These are phyloP conservation scores for Cephalophus harveyi DNA, from an alignment of 2,113 vertebrate genomes.

Conservation along the genomic window DNA sequence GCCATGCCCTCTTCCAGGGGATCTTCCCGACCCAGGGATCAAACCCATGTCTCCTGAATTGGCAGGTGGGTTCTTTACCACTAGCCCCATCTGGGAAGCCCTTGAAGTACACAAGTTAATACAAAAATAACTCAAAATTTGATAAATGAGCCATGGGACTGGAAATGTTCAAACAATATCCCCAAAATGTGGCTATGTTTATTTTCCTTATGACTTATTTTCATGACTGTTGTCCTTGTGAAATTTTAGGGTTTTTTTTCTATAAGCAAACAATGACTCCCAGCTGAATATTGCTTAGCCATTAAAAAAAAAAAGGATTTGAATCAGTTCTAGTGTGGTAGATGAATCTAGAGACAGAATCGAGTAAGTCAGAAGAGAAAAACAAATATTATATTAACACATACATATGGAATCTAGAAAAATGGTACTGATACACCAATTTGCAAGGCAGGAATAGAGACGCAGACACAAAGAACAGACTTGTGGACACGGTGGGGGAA, in stretches of 20 bases:
- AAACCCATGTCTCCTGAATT: neutral
- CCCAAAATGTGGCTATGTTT: neutral
- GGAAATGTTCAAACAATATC: neutral
- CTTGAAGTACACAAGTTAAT: neutral
- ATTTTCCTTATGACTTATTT: neutral
- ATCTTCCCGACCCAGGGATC: neutral
- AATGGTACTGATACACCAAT: neutral
- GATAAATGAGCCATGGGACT: neutral
- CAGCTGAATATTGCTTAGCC: neutral
- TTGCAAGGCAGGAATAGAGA: neutral
- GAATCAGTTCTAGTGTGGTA: neutral
- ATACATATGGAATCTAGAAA: neutral
- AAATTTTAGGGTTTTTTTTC: neutral
- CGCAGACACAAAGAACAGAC: neutral
- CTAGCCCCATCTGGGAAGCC: neutral
- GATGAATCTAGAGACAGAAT: neutral
- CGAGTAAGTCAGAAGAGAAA: neutral
- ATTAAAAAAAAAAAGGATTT: neutral
- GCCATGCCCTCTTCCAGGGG: neutral
- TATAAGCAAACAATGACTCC: neutral
- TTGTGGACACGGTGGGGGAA: neutral
- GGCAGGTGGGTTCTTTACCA: neutral
- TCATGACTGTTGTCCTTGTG: neutral
- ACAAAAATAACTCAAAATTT: neutral
- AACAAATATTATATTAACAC: neutral